Base-by-base conservation (phyloP, 2,888 invertebrate genomes). In the Phaonia tiefii region DNA sequence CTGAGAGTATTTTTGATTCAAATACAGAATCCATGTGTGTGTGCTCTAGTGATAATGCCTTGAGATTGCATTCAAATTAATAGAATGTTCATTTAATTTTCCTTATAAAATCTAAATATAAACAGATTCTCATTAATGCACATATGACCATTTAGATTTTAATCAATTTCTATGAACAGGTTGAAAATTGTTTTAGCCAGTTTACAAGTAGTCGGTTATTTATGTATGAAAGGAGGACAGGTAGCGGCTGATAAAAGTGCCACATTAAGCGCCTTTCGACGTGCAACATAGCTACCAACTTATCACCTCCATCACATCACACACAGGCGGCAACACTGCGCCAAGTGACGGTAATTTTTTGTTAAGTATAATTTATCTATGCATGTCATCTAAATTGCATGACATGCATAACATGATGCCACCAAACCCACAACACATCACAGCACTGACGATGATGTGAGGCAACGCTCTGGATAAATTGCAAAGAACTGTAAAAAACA, bases 331-430 rank as follows among this genome's bases (percentile, higher is more conserved):
- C 44, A 54, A 56, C 37, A 60, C 65, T 73, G 71, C 60, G 49
- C 58, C 13, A 46, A 69, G 67, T 42, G 15, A 13, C 22, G 42
- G 42, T 60, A 49, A 72, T 42, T 73, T 72, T 80, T 46, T 63
- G 37, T 69, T 54, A 79, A 72, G 17, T 56, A 72, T 39, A 69
- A 73, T 67, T 67, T 74, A 80, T 80, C 80, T 74, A 77, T 80
- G 77, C 74, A 77, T 54, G 58, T 60, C 58, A 80, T 80, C 76
- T 77, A 46, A 67, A 80, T 77, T 60, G 31, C 44, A 15, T 42
- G 54, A 66, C 70, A 80, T 66, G 51, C 54, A 51, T 49, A 74
- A 60, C 70, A 51, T 26, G 77, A 66, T 77, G 60, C 70, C 77
- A 80, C 51, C 70, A 60, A 51, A 51, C 17, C 51, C 44, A 51